Conservation (phyloP, 2,888 invertebrate species). For the Rhabditophanes sp. region DNA sequence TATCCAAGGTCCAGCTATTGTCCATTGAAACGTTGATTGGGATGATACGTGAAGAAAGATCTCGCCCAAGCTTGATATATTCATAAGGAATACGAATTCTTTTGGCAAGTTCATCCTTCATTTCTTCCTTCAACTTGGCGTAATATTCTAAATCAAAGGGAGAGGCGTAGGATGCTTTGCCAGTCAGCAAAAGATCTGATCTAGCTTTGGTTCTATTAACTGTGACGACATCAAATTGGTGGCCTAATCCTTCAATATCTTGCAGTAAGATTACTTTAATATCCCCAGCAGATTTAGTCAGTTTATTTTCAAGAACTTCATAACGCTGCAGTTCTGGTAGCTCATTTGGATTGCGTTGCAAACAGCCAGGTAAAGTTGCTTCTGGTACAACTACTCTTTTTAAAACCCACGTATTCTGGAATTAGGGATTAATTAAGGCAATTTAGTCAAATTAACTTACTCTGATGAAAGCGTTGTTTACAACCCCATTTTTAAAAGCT, state of each 20-base stretch:
- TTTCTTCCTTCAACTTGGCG: slow-evolving; percentile 31
- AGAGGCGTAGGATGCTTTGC: slow-evolving; percentile 37
- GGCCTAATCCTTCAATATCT: slow-evolving; percentile 39
- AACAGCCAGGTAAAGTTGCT: too few relatives aligned
- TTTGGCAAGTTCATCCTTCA: slow-evolving; percentile 32
- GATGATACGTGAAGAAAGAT: slow-evolving; percentile 23
- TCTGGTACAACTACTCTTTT: too few relatives aligned
- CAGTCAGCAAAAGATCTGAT: slow-evolving; percentile 21
- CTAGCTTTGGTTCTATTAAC: slow-evolving; percentile 23
- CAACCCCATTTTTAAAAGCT: too few relatives aligned
- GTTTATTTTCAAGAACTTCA: too few relatives aligned
- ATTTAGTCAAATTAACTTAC: too few relatives aligned
- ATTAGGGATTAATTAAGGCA: too few relatives aligned
- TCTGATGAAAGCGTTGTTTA: too few relatives aligned
- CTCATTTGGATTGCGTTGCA: too few relatives aligned
- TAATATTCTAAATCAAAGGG: slow-evolving; percentile 40
- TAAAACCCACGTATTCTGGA: too few relatives aligned
- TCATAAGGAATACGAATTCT: slow-evolving; percentile 33
- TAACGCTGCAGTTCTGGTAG: too few relatives aligned
- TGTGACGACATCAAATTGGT: slow-evolving; percentile 36
- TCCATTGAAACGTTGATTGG: slow-evolving; percentile 33
- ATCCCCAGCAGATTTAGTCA: slow-evolving; percentile 21
- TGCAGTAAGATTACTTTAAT: slow-evolving; percentile 32
- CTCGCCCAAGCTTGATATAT: slow-evolving; percentile 20
- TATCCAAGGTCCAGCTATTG: slow-evolving; percentile 27